Base-by-base conservation (phyloP, 2,113 vertebrate species). In the Mormyrus iriodes region DNA sequence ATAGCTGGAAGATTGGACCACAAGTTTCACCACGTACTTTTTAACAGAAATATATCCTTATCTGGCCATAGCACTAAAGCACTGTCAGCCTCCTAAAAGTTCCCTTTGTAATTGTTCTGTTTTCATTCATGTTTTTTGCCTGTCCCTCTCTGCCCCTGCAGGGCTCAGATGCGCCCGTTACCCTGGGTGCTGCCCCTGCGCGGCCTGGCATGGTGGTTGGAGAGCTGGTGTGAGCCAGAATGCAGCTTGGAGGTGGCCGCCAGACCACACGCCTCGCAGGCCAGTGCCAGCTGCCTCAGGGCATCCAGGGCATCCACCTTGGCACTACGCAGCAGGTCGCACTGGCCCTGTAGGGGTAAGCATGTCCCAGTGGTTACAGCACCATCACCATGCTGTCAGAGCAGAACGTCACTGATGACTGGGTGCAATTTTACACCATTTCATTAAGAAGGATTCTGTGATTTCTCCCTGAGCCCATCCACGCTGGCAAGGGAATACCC, bases 211-310 rank as follows among this genome's bases (percentile, higher is more conserved):
- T 91, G 90, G 46, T 95, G n/a, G 89, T 87, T 49, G 13, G 65
- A 9, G 39, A 69, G 19, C 21, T 49, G 24, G 10, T 83, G 94
- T 83, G 95, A 92, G 73, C 93, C 83, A 93, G 93, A 95, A 88
- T 95, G 95, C 21, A 94, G 92, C 90, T 95, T 95, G 1, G 93
- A 90, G 88, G 93, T 91, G 89, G 93, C 87, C 76, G 96, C 96
- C 93, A 99, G 95, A 89, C 98, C 98, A 0, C 97, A 98, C 0
- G 97, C 97, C 91, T 97, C 95, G 49, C 97, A 98, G 0, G 98
- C 98, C 95, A 98, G 94, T 65, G 98, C 97, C 92, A 99, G 96
- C 95, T 99, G 98, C 94, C 98, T 96, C 95, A 99, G 95, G 90
- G 97, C 97, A 84, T 99, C 98, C 93, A 98, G 86, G 49, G 97